Evolutionary conservation across 2,888 invertebrate genomes (phyloP).

Genomic region (Chloroclystis v-ata): DNA sequence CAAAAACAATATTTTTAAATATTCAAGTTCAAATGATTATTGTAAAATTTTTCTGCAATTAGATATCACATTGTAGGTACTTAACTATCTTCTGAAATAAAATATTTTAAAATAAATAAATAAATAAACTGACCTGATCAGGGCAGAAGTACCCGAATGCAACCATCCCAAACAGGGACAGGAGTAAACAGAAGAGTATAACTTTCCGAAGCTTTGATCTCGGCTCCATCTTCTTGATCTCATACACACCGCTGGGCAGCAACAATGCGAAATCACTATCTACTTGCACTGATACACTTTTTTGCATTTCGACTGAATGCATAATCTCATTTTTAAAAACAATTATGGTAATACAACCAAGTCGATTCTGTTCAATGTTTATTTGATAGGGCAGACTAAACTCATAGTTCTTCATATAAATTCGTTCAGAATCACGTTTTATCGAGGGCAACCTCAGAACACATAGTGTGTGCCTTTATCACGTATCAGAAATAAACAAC

Average conservation of each 20-base stretch:
- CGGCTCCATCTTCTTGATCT: constrained; percentile 92
- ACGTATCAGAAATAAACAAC: constrained; percentile 44
- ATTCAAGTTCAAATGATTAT: too few relatives aligned
- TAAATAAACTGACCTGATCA: constrained; percentile 82
- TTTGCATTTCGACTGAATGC: constrained; percentile 80
- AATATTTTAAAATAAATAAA: not conserved
- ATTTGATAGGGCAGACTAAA: constrained; percentile 31
- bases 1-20: too few relatives aligned
- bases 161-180: constrained; percentile 91
- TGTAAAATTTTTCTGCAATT: too few relatives aligned
- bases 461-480: constrained; percentile 29
- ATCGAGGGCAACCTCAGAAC: constrained; percentile 51
- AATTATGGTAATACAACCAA: constrained; percentile 50
- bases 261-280: constrained; percentile 89
- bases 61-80: too few relatives aligned
- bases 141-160: constrained; percentile 94
- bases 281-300: constrained; percentile 90
- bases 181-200: constrained; percentile 87
- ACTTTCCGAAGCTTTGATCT: constrained; percentile 88
- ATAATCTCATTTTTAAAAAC: constrained; percentile 73
- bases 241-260: constrained; percentile 86
- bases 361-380: constrained; percentile 43
- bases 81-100: too few relatives aligned
- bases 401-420: constrained; percentile 43
- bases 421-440: constrained; percentile 41